A percentile compares a stretch with the other conserved stretches of the same genome.
These are phyloP conservation scores for Australoheros facetus DNA, from an alignment of 2,797 vertebrate species.

Conservation along the genomic window DNA sequence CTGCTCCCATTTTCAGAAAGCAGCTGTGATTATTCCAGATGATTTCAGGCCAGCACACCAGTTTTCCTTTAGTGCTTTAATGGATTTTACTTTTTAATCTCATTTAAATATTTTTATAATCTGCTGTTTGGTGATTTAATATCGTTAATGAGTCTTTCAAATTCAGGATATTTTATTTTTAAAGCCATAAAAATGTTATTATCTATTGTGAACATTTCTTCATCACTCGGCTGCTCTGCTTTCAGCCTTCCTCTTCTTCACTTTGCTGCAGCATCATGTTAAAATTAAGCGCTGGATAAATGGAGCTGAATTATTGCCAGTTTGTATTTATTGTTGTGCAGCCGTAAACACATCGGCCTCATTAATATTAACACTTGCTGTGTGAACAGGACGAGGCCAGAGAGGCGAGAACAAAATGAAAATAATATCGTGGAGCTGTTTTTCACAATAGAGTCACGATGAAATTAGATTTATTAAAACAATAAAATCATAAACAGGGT, in stretches of 20 bases:
- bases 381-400: not conserved
- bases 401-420: not conserved
- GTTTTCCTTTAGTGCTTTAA: not conserved
- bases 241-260: not conserved
- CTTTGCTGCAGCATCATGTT: not conserved
- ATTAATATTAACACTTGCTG: not conserved
- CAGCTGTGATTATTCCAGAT: conserved; percentile 32
- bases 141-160: not conserved
- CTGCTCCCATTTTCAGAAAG: conserved; percentile 18
- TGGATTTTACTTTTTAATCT: conserved; percentile 19
- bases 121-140: conserved; percentile 9
- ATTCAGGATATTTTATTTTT: conserved; percentile 7
- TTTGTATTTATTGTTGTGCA: not conserved
- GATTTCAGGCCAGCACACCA: conserved; percentile 16
- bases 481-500: not conserved
- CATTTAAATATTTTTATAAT: conserved; percentile 6
- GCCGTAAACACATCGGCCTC: not conserved
- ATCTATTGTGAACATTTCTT: not conserved
- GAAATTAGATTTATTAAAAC: not conserved
- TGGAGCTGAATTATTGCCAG: conserved; percentile 1
- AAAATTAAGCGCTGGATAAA: not conserved
- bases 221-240: too few species aligned
- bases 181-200: not conserved
- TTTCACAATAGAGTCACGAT: not conserved
- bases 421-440: not conserved